Base-by-base conservation (phyloP, 2,888 invertebrate species). In the Meganola albula region DNA sequence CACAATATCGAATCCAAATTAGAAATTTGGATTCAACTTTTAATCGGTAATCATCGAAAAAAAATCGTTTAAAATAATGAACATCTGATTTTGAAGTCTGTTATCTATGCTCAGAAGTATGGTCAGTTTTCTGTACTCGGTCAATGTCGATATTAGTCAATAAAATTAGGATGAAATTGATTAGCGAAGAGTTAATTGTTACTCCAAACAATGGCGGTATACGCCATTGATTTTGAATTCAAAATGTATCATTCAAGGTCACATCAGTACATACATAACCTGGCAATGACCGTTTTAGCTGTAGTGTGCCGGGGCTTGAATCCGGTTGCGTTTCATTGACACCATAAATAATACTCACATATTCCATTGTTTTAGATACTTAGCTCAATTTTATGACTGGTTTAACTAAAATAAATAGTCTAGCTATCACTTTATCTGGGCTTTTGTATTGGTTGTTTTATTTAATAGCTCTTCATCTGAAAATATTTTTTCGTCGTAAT, bases 231-330 rank as follows among this genome's bases (percentile, higher is more conserved):
- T 59, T 63, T 45, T 30, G 34, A 47, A 50, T 58, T 44, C 25
- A 20, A 40, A 49, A 42, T 37, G 16, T 40, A 31, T 30, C 34
- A 27, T 26, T 46, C 61, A 67, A 68, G 64, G 63, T 50, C 50
- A 46, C 24, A 45, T 39, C 37, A 40, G 39, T 41, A 36, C 34
- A 40, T 38, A 50, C 31, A 34, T 48, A 53, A 52, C 53, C 48
- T 59, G 58, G 50, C 61, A 66, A 58, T 68, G 66, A 58, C 63
- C 58, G 48, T 48, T 44, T 53, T 56, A 47, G 37, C 39, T 30
- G 31, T 24, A 31, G 32, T 33, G 35, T 41, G 44, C 32, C 42
- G 31, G 31, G 29, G 26, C 37, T 34, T 30, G 27, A 48, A 54
- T 60, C 59, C 61, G 52, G 54, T 56, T 49, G 23, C 37, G 27